These are phyloP conservation scores for Microcaecilia unicolor DNA, from an alignment of 2,797 vertebrate species.

Conservation along the genomic window DNA sequence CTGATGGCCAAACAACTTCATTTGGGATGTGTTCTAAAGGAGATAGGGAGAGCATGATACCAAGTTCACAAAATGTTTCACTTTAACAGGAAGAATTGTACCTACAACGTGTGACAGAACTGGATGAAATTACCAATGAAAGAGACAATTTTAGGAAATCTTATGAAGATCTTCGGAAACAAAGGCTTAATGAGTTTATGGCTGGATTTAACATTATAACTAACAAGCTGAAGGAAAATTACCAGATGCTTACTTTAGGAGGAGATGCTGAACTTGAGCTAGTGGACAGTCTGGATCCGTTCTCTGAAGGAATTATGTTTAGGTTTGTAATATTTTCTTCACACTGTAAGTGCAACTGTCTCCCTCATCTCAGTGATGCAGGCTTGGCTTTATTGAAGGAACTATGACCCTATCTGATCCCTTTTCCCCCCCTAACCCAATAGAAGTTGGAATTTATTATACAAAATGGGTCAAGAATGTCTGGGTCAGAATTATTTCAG, in stretches of 20 bases:
- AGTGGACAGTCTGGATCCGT: constrained; percentile 93
- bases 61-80: not conserved
- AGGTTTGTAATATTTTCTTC: constrained; percentile 65
- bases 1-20: not conserved
- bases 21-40: not conserved
- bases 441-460: too few species aligned
- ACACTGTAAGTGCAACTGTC: too few species aligned
- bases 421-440: too few species aligned
- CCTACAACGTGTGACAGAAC: constrained; percentile 79
- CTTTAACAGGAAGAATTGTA: constrained; percentile 80
- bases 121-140: constrained; percentile 80
- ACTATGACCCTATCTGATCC: too few species aligned
- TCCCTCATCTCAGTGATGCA: too few species aligned
- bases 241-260: constrained; percentile 94
- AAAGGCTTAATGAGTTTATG: constrained; percentile 94
- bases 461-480: too few species aligned
- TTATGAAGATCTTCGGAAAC: constrained; percentile 82
- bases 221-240: constrained; percentile 95
- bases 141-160: constrained; percentile 79
- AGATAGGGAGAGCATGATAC: not conserved
- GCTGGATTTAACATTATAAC: constrained; percentile 91
- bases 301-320: constrained; percentile 95
- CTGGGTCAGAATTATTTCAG: too few species aligned
- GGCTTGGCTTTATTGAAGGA: too few species aligned
- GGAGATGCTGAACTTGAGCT: constrained; percentile 95